A percentile compares a stretch with the other conserved stretches of the same genome.
phyloP scores from a whole-genome alignment of 2,797 vertebrate genomes.

The Cossypha caffra region DNA sequence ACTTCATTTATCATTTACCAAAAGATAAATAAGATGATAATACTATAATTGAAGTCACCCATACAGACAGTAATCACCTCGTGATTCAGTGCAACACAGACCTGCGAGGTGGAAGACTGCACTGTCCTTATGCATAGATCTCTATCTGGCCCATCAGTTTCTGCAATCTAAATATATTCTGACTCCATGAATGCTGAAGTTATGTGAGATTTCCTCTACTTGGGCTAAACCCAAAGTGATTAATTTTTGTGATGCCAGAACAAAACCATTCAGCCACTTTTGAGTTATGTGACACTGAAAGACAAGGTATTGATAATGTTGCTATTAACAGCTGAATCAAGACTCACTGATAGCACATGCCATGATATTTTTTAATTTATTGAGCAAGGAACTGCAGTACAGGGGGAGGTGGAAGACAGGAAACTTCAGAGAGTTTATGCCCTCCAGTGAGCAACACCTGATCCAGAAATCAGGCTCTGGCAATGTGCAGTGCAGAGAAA shows the following conservation, averaged over 20 bases:
- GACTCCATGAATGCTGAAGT: neutral
- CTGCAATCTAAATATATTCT: constrained; percentile 8
- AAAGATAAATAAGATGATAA: constrained; percentile 39
- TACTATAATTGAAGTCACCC: constrained; percentile 18
- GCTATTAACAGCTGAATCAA: constrained; percentile 51
- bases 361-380: constrained; percentile 31
- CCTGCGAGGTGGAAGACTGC: neutral
- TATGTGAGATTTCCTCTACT: constrained; percentile 47
- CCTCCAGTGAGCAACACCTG: constrained; percentile 6
- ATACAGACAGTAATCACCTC: neutral
- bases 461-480: constrained; percentile 29
- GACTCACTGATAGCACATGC: neutral
- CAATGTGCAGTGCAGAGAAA: neutral
- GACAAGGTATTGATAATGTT: constrained; percentile 56
- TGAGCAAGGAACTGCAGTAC: neutral
- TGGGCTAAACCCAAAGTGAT: constrained; percentile 10
- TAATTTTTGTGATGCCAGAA: constrained; percentile 15
- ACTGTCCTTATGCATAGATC: constrained; percentile 30
- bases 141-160: constrained; percentile 15
- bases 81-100: constrained; percentile 2
- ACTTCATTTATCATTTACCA: constrained; percentile 51
- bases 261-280: constrained; percentile 8
- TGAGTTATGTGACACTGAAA: constrained; percentile 22
- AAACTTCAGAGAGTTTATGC: constrained; percentile 8
- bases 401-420: neutral